Conservation (phyloP, 2,888 invertebrate species). For the Chrysina gloriosa region DNA sequence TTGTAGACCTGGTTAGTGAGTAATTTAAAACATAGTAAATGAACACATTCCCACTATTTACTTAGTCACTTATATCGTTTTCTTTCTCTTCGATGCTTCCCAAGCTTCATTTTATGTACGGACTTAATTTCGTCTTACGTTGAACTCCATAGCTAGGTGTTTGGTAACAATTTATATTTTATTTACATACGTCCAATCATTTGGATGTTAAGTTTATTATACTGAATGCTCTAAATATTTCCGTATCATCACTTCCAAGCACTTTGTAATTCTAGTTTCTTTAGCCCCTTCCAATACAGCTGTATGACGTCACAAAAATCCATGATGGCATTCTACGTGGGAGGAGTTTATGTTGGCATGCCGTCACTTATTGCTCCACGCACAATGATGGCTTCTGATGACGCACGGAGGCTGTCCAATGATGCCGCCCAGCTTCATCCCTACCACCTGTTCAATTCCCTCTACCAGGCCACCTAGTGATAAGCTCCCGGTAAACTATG, state of each 20-base stretch:
- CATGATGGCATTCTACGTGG: conserved; percentile 33
- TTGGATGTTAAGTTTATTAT: conserved; percentile 19
- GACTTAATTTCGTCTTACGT: neutral
- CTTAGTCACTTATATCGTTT: conserved; percentile 54
- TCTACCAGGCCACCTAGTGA: neutral
- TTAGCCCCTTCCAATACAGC: neutral
- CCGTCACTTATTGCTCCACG: conserved; percentile 18
- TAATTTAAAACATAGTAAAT: conserved; percentile 60
- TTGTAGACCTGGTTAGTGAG: conserved; percentile 63
- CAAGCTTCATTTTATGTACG: neutral
- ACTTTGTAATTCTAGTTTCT: conserved; percentile 27
- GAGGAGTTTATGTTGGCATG: conserved; percentile 13
- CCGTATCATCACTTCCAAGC: conserved; percentile 27
- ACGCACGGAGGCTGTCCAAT: conserved; percentile 11
- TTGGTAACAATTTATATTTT: conserved; percentile 20
- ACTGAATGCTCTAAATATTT: conserved; percentile 18
- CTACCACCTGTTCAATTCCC: conserved; percentile 23
- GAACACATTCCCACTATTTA: conserved; percentile 56
- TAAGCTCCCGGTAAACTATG: conserved; percentile 5
- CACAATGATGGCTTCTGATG: conserved; percentile 24
- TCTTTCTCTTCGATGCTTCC: conserved; percentile 29
- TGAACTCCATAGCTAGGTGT: neutral
- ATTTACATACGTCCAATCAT: conserved; percentile 19
- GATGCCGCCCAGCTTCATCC: conserved; percentile 9
- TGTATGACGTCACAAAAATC: conserved; percentile 34